phyloP scores from a whole-genome alignment of 2,797 vertebrate genomes.

The Xenopus petersii region DNA sequence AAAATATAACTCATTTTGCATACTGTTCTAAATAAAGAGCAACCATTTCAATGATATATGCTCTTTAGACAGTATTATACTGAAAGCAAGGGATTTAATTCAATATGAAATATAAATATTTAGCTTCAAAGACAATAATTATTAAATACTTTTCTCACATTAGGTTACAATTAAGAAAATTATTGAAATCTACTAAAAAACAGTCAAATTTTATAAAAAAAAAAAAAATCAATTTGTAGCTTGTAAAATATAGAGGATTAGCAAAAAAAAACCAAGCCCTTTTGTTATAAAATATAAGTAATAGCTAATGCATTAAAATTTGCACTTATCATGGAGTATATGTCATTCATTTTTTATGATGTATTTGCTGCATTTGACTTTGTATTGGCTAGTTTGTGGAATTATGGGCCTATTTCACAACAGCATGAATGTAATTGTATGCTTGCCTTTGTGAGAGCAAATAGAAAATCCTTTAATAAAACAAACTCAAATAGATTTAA shows the following conservation, averaged over 20 bases:
- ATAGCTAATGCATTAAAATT: slow-evolving; percentile 31
- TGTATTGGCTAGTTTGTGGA: slow-evolving; percentile 15
- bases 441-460: slow-evolving; percentile 31
- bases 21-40: too few species aligned
- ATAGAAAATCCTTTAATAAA: slow-evolving; percentile 31
- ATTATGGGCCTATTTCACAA: slow-evolving; percentile 25
- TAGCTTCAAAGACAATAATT: slow-evolving; percentile 24
- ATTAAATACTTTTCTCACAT: slow-evolving; percentile 24
- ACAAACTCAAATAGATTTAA: background rate
- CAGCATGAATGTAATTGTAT: slow-evolving; percentile 35
- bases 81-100: too few species aligned
- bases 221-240: slow-evolving; percentile 17
- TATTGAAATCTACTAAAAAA: slow-evolving; percentile 22
- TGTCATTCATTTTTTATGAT: slow-evolving; percentile 36
- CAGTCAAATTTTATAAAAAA: slow-evolving; percentile 23
- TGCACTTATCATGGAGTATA: slow-evolving; percentile 39
- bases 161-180: slow-evolving; percentile 18
- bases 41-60: too few species aligned
- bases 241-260: slow-evolving; percentile 21
- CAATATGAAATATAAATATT: too few species aligned
- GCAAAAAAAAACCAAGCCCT: slow-evolving; percentile 41
- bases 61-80: too few species aligned
- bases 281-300: slow-evolving; percentile 34
- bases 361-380: slow-evolving; percentile 26
- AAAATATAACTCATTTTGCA: too few species aligned